Percentiles rank a stretch among this genome's conserved stretches.
These are phyloP conservation scores for Astropecten irregularis DNA, from an alignment of 53 echinoderm and acorn worm species.

Conservation along the genomic window DNA sequence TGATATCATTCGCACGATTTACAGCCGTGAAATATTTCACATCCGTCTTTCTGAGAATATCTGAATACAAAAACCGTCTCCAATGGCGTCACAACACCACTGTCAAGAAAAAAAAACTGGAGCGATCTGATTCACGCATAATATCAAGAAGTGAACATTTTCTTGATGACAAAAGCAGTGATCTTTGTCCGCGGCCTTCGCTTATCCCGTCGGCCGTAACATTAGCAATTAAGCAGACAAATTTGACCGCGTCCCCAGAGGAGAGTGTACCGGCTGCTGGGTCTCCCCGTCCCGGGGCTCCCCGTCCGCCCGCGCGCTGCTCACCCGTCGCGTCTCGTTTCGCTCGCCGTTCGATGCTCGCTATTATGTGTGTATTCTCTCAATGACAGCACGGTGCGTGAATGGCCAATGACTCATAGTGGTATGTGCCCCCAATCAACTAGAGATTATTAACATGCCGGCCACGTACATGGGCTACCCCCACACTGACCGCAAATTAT, in stretches of 20 bases:
- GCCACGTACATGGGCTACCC: constrained; percentile 7
- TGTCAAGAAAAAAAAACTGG: no score
- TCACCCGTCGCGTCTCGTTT: no score
- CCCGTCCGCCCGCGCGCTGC: no score
- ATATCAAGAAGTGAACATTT: not conserved
- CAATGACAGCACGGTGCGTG: constrained; percentile 15
- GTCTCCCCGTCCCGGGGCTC: not conserved
- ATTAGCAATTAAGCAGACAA: constrained; percentile 31
- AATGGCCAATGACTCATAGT: constrained; percentile 1
- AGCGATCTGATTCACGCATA: constrained; percentile 11
- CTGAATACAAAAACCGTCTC: no score
- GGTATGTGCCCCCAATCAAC: no score
- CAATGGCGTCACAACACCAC: no score
- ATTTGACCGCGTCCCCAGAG: not conserved
- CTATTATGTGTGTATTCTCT: no score
- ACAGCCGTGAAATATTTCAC: no score
- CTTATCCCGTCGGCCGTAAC: constrained; percentile 12
- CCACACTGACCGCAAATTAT: constrained; percentile 7
- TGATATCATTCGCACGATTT: no score
- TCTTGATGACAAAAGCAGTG: not conserved
- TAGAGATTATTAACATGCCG: no score
- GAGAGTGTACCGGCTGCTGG: not conserved
- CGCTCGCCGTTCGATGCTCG: no score
- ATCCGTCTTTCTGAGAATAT: no score
- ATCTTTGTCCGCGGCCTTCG: not conserved